Percentiles rank a stretch among this genome's conserved stretches.
Evolutionary conservation across 2,888 invertebrate species (phyloP).

Genomic region (Exephanes ischioxanthus): DNA sequence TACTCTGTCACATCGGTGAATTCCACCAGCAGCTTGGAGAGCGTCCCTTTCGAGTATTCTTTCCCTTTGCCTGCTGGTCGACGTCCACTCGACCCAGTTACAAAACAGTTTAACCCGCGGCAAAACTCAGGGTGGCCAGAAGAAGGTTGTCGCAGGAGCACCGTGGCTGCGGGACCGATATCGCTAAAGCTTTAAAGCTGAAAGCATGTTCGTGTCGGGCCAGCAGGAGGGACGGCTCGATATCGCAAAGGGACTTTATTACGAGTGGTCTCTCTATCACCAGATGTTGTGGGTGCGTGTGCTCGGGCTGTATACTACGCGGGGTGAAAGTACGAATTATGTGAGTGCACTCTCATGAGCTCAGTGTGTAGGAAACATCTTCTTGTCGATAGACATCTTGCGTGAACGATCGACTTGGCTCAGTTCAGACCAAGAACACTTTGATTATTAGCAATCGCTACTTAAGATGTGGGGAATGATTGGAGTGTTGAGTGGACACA

Average conservation of each 20-base stretch:
- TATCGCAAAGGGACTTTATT: conserved; percentile 58
- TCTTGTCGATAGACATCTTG: too few relatives aligned
- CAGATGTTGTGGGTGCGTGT: neutral
- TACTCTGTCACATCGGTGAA: conserved; percentile 18
- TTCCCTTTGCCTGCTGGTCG: conserved; percentile 47
- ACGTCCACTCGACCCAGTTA: conserved; percentile 75
- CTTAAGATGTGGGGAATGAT: neutral
- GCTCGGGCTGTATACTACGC: neutral
- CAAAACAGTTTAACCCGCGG: conserved; percentile 75
- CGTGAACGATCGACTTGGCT: too few relatives aligned
- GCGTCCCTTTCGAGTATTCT: conserved; percentile 43
- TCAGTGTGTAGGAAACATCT: too few relatives aligned
- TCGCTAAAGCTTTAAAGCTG: conserved; percentile 79
- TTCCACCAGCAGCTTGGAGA: conserved; percentile 6
- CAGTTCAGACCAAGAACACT: too few relatives aligned
- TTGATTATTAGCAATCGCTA: too few relatives aligned
- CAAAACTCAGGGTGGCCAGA: conserved; percentile 67
- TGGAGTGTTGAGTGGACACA: neutral
- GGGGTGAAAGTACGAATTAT: neutral
- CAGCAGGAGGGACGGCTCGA: conserved; percentile 54
- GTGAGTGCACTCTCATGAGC: neutral
- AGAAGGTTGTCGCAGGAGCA: conserved; percentile 34
- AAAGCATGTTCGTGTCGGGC: conserved; percentile 81
- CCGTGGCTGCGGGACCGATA: conserved; percentile 63
- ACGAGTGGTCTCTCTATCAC: neutral